These are phyloP conservation scores for Brachionichthys hirsutus DNA, from an alignment of 2,113 vertebrate genomes.

Conservation along the genomic window DNA sequence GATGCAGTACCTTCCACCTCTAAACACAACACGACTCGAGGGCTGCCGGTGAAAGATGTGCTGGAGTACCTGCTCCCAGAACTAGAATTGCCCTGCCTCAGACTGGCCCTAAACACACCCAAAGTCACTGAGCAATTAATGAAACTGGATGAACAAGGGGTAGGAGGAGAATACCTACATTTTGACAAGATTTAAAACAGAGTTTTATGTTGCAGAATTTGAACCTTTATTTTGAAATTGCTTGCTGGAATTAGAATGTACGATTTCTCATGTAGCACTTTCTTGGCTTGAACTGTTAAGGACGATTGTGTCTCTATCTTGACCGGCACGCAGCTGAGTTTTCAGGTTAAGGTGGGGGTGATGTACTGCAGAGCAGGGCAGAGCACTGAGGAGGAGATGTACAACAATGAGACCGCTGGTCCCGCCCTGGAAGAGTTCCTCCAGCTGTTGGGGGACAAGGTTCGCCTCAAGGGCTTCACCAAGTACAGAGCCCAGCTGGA, in stretches of 20 bases:
- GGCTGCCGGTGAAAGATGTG: constrained; percentile 91
- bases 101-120: constrained; percentile 92
- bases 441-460: constrained; percentile 89
- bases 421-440: constrained; percentile 94
- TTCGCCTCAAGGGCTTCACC: constrained; percentile 93
- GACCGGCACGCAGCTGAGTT: constrained; percentile 83
- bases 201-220: background rate
- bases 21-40: constrained; percentile 89
- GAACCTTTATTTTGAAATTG: background rate
- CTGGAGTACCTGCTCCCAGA: constrained; percentile 91
- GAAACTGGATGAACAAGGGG: constrained; percentile 97
- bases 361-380: constrained; percentile 95
- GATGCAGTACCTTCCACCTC: constrained; percentile 91
- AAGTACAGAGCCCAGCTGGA: constrained; percentile 96
- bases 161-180: constrained; percentile 55
- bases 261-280: background rate
- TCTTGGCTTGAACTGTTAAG: background rate
- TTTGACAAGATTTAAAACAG: background rate
- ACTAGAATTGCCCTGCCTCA: constrained; percentile 88
- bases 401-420: constrained; percentile 92
- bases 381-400: constrained; percentile 96
- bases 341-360: constrained; percentile 94
- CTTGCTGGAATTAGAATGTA: background rate
- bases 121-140: constrained; percentile 96
- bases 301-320: constrained; percentile 1